Evolutionary conservation across 2,113 vertebrate species (phyloP).

Genomic region (Dicentrarchus labrax): DNA sequence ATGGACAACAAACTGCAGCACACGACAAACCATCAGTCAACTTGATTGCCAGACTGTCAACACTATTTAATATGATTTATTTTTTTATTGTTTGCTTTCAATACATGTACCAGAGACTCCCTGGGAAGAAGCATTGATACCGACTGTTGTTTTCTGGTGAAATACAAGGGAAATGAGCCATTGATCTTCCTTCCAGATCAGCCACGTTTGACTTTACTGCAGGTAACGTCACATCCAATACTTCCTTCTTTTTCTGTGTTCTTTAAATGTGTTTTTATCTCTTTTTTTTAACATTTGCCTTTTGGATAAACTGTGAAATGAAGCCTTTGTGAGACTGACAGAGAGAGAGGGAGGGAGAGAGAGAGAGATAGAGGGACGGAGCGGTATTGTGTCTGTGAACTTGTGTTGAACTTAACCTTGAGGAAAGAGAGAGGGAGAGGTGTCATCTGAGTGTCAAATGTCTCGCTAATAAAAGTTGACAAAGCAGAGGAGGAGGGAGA

Average conservation of each 20-base stretch:
- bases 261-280: not conserved
- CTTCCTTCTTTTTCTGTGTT: too few species aligned
- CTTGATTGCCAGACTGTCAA: not conserved
- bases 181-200: not conserved
- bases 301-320: not conserved
- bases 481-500: slow-evolving; percentile 26
- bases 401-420: slow-evolving; percentile 60
- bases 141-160: not conserved
- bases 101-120: not conserved
- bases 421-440: slow-evolving; percentile 21
- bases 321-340: not conserved
- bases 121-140: not conserved
- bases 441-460: slow-evolving; percentile 54
- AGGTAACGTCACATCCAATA: not conserved
- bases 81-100: not conserved
- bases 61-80: not conserved
- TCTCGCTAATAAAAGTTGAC: slow-evolving; percentile 58
- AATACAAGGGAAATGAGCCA: not conserved
- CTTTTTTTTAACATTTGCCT: not conserved
- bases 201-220: not conserved
- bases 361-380: not conserved
- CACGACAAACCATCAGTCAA: too few species aligned
- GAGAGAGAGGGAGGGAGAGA: not conserved
- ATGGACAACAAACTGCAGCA: too few species aligned
- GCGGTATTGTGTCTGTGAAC: slow-evolving; percentile 34